These are phyloP conservation scores for Dermatemys mawii DNA, from an alignment of 2,113 vertebrate species.

Conservation along the genomic window DNA sequence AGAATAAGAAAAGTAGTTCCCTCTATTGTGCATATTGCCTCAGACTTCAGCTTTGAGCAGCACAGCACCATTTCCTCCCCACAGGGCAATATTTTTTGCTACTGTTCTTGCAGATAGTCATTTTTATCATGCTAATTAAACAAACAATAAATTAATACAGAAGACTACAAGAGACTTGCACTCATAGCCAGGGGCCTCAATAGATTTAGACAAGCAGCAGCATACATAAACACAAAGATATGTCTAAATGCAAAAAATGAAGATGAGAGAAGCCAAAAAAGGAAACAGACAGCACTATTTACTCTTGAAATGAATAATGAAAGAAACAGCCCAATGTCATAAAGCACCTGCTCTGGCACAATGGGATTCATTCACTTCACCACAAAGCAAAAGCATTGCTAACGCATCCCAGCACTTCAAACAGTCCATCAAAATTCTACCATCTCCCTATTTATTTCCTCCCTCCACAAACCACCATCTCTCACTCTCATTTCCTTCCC, in stretches of 20 bases:
- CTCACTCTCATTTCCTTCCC: not conserved
- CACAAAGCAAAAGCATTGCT: not conserved
- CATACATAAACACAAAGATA: not conserved
- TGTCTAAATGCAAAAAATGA: not conserved
- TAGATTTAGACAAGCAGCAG: not conserved
- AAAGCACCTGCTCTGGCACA: not conserved
- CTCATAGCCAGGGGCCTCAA: not conserved
- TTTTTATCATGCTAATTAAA: not conserved
- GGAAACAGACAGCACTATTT: not conserved
- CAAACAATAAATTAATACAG: not conserved
- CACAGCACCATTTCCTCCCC: not conserved
- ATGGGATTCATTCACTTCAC: not conserved
- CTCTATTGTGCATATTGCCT: not conserved
- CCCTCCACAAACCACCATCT: not conserved
- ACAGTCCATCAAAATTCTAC: not conserved
- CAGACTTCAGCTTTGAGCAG: not conserved
- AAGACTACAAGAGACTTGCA: not conserved
- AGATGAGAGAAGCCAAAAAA: not conserved
- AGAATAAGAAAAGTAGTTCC: not conserved
- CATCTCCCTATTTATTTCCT: not conserved
- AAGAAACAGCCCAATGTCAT: not conserved
- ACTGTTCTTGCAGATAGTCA: not conserved
- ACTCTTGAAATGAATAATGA: not conserved
- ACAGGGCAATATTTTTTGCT: not conserved
- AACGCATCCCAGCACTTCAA: not conserved